Evolutionary conservation across 1,140 invertebrate genomes (phyloP), one percentile per base, ranked within the genome.

Genomic region (Euwallacea fornicatus): DNA sequence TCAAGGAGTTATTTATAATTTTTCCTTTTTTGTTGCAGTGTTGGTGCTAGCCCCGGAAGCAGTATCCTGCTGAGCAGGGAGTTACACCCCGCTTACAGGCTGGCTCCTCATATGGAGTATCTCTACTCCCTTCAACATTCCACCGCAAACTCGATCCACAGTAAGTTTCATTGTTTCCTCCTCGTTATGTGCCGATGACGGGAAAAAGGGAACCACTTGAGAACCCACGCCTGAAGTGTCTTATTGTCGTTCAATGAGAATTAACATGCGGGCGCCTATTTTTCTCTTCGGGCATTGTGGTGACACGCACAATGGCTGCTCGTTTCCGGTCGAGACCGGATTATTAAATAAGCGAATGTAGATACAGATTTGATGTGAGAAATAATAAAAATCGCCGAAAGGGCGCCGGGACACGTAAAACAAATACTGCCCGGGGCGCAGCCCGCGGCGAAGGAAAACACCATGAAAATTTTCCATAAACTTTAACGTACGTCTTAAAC

Each of bases 71-170:
- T 81, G 9, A 78, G 79, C 59, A 78, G 80, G 76, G 85, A 86
- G 68, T 83, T 87, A 71, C 87, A 86, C 79, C 85, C 86, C 50
- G 86, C 88, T 13, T 90, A 89, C 79, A 83, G 88, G 74, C 84
- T 90, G 76, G 87, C 87, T 41, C 86, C 88, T 68, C 89, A 89
- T 80, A 88, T 89, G 86, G 88, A 90, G 81, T 87, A 88, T 77
- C 83, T 90, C 21, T 89, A 90, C 79, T 86, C 88, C 11, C 81
- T 90, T 42, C 87, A 86, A 75, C 82, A 85, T 78, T 85, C 85
- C 72, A 85, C 86, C 67, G 76, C 79, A 63, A 79, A 81, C 54
- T 87, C 87, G 15, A 83, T 87, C 66, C 84, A 86, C 71, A 83
- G 84, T 85, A 81, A 80, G 77, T 73, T 46, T 33, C 21, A 33